phyloP scores from a whole-genome alignment of 1,140 invertebrate genomes.

The Zelostemma sp. region DNA sequence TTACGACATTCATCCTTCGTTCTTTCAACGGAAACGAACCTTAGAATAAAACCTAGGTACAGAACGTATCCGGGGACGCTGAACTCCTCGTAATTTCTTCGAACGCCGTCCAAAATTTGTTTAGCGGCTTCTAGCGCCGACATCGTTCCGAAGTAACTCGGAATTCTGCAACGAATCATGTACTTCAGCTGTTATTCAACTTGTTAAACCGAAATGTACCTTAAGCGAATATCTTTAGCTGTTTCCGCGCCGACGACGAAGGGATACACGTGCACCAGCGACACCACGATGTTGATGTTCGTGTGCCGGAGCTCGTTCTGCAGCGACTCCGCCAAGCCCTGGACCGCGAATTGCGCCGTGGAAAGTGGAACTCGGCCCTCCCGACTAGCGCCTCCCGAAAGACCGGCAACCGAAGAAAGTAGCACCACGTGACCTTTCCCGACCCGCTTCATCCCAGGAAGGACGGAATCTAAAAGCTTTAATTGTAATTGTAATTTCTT shows the following conservation, averaged over 20 bases:
- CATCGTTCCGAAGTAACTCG: constrained; percentile 77
- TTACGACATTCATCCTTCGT: too few relatives aligned
- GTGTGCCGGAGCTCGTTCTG: constrained; percentile 73
- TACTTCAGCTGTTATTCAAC: too few relatives aligned
- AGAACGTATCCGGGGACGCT: constrained; percentile 75
- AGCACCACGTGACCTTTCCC: constrained; percentile 79
- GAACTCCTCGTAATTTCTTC: constrained; percentile 74
- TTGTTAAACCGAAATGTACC: constrained; percentile 61
- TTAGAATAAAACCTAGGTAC: constrained; percentile 72
- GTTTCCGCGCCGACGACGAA: constrained; percentile 73
- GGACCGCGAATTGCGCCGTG: constrained; percentile 80
- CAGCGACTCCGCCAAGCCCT: constrained; percentile 75
- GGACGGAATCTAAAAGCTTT: constrained; percentile 77
- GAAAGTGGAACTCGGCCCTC: constrained; percentile 73
- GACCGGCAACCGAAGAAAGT: constrained; percentile 79
- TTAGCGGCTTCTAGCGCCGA: constrained; percentile 71
- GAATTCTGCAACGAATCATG: constrained; percentile 70
- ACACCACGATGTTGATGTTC: constrained; percentile 72
- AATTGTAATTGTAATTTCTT: background rate
- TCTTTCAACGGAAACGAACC: too few relatives aligned
- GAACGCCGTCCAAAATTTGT: constrained; percentile 73
- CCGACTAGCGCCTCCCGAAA: constrained; percentile 73
- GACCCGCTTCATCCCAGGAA: constrained; percentile 76
- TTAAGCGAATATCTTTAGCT: constrained; percentile 72
- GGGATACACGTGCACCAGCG: constrained; percentile 75